A percentile compares a stretch with the other conserved stretches of the same genome.
Conservation (phyloP, 2,113 vertebrate genomes). For the Arizona elegans region DNA sequence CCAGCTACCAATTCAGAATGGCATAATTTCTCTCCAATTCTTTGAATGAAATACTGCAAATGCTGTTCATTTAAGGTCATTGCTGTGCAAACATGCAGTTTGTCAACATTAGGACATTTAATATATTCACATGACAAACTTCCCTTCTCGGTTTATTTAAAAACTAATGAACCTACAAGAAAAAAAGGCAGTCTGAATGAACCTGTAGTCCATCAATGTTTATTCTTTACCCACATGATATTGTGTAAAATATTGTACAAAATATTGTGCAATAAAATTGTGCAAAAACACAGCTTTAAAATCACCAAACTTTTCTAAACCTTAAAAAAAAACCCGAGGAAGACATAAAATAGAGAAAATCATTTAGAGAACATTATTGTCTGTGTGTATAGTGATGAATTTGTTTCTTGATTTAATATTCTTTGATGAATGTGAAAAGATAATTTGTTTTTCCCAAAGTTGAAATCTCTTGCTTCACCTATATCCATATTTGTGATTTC, state of each 20-base stretch:
- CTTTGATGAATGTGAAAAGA: conserved; percentile 2
- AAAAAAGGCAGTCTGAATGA: conserved; percentile 56
- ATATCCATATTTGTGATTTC: background rate
- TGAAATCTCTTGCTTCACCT: background rate
- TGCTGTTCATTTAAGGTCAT: background rate
- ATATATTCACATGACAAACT: conserved; percentile 46
- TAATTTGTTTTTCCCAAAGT: background rate
- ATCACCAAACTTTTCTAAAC: conserved; percentile 32
- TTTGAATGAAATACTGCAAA: background rate
- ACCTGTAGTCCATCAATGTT: conserved; percentile 41
- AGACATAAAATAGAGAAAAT: conserved; percentile 11
- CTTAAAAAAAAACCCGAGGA: background rate
- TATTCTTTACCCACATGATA: conserved; percentile 29
- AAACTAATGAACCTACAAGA: conserved; percentile 62
- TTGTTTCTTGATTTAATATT: background rate
- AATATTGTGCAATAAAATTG: background rate
- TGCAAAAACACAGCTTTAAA: conserved; percentile 43
- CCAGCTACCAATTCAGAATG: background rate
- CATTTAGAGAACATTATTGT: conserved; percentile 6
- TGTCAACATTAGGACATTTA: conserved; percentile 39
- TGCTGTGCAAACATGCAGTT: conserved; percentile 49
- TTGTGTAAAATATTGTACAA: conserved; percentile 18
- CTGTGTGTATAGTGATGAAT: background rate
- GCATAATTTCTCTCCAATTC: background rate
- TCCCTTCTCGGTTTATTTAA: conserved; percentile 49